Percentiles rank a stretch among this genome's conserved stretches.
Conservation (phyloP, 2,113 vertebrate species). For the Thalassarche chlororhynchos region DNA sequence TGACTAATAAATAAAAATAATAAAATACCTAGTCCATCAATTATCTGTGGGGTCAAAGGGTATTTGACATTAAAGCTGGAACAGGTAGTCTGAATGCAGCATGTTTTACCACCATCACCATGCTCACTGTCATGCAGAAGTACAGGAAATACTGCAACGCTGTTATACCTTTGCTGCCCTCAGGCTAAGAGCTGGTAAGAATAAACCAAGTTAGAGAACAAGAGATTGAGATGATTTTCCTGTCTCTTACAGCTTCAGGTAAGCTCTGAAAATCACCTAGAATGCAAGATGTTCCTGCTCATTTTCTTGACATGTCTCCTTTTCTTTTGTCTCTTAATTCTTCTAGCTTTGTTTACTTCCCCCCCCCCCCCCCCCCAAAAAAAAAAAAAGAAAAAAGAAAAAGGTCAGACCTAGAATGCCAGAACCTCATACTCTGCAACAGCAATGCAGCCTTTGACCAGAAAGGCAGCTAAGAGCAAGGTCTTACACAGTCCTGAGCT, state of each 20-base stretch:
- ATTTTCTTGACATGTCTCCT: neutral
- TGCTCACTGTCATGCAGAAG: neutral
- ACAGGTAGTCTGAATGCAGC: neutral
- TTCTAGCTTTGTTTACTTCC: neutral
- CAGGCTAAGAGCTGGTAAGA: neutral
- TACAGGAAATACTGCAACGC: neutral
- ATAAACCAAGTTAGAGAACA: neutral
- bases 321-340: neutral
- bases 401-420: neutral
- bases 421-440: neutral
- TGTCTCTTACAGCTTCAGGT: neutral
- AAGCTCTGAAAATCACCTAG: neutral
- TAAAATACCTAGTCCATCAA: neutral
- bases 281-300: neutral
- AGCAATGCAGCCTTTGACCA: neutral
- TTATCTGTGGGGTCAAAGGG: neutral
- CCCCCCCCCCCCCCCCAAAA: rapidly evolving
- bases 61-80: neutral
- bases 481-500: neutral
- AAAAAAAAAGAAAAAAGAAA: too few relatives aligned
- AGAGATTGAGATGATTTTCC: neutral
- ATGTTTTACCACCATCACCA: neutral
- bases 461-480: neutral
- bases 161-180: neutral
- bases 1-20: neutral